These are phyloP conservation scores for Chesias legatella DNA, from an alignment of 2,888 invertebrate genomes.

Conservation along the genomic window DNA sequence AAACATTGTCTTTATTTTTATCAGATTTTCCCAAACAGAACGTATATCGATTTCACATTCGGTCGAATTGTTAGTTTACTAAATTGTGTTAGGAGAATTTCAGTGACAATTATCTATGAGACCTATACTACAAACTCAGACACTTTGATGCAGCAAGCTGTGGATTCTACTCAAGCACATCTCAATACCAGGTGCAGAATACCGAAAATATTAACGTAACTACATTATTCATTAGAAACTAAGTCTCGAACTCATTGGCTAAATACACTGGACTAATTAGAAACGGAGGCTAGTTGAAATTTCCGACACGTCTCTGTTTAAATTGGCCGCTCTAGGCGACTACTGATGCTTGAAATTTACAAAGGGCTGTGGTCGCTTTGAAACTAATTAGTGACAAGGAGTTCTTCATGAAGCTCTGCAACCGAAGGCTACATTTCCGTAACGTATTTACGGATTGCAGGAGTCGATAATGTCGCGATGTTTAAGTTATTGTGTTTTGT, in stretches of 20 bases:
- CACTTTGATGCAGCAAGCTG: constrained; percentile 79
- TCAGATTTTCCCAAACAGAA: too few species aligned
- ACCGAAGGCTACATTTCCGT: constrained; percentile 68
- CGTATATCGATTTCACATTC: constrained; percentile 37
- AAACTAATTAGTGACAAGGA: constrained; percentile 72
- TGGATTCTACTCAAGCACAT: constrained; percentile 73
- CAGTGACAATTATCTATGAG: constrained; percentile 45
- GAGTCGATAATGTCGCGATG: constrained; percentile 26
- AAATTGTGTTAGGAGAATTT: constrained; percentile 11
- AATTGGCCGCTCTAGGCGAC: constrained; percentile 60
- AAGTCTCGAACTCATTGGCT: constrained; percentile 58
- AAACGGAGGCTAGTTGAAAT: constrained; percentile 56
- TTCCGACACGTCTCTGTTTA: constrained; percentile 65
- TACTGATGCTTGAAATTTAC: constrained; percentile 72
- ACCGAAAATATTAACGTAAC: constrained; percentile 41
- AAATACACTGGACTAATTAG: constrained; percentile 57
- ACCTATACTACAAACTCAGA: constrained; percentile 38
- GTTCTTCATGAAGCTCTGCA: constrained; percentile 58
- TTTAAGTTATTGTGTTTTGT: constrained; percentile 19
- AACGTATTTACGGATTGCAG: constrained; percentile 40
- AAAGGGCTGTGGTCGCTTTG: constrained; percentile 75
- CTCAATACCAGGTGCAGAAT: constrained; percentile 53
- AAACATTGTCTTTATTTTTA: constrained; percentile 11
- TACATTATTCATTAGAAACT: constrained; percentile 60
- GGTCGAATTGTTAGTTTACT: constrained; percentile 7